phyloP scores from a whole-genome alignment of 2,888 invertebrate species.

The Nematopogon swammerdamellus region DNA sequence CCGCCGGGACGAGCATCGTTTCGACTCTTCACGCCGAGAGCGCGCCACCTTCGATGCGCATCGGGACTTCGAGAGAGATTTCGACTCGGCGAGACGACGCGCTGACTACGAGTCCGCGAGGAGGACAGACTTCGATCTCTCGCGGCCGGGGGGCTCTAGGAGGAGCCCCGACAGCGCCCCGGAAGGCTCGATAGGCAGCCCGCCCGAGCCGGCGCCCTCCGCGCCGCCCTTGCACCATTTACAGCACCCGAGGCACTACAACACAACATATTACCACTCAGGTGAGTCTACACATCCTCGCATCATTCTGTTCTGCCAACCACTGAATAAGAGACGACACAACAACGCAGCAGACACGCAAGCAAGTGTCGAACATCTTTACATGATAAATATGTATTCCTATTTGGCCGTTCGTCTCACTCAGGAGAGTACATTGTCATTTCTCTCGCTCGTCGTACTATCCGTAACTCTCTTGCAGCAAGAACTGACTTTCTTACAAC shows the following conservation, averaged over 20 bases:
- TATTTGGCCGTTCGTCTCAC: too few relatives aligned
- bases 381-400: too few relatives aligned
- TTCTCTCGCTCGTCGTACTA: too few relatives aligned
- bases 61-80: neutral
- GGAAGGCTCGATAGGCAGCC: slow-evolving; percentile 43
- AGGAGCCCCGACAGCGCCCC: slow-evolving; percentile 48
- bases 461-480: too few relatives aligned
- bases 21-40: slow-evolving; percentile 15
- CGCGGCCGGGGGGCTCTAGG: slow-evolving; percentile 38
- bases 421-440: too few relatives aligned
- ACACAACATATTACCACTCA: slow-evolving; percentile 49
- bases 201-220: slow-evolving; percentile 49
- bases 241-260: slow-evolving; percentile 33
- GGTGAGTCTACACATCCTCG: slow-evolving; percentile 22
- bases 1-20: too few relatives aligned
- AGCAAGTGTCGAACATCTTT: too few relatives aligned
- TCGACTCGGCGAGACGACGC: slow-evolving; percentile 31
- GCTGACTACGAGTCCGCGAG: slow-evolving; percentile 50
- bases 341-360: too few relatives aligned
- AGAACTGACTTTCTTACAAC: too few relatives aligned
- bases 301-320: too few relatives aligned
- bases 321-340: too few relatives aligned
- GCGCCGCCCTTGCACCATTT: slow-evolving; percentile 37
- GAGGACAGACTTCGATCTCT: slow-evolving; percentile 44
- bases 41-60: slow-evolving; percentile 44